These are phyloP conservation scores for Hemibagrus wyckioides DNA, from an alignment of 2,113 vertebrate species.

Conservation along the genomic window DNA sequence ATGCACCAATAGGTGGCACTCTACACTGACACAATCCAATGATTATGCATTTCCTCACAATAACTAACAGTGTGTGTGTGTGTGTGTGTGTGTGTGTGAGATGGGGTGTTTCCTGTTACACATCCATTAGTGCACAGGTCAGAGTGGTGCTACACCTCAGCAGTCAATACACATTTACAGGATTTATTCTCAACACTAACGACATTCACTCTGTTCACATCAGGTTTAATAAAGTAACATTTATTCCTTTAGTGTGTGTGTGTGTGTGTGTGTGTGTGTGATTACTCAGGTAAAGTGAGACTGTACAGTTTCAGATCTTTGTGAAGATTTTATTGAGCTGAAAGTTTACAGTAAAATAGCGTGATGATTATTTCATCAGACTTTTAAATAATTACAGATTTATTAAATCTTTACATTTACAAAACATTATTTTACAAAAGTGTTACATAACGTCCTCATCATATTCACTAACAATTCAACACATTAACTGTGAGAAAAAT, in stretches of 20 bases:
- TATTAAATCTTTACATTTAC: not conserved
- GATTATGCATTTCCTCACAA: not conserved
- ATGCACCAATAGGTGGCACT: slow-evolving; percentile 77
- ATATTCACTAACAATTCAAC: not conserved
- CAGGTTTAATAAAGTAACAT: slow-evolving; percentile 8
- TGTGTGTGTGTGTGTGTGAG: not conserved
- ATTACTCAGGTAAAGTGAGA: not conserved
- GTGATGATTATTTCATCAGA: no score
- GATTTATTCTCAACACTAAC: not conserved
- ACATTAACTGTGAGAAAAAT: not conserved
- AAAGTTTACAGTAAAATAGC: not conserved
- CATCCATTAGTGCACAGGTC: slow-evolving; percentile 8
- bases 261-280: slow-evolving; percentile 11
- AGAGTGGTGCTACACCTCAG: not conserved
- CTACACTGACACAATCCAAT: slow-evolving; percentile 62
- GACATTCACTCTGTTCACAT: not conserved
- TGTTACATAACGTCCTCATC: no score
- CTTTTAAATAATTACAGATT: not conserved
- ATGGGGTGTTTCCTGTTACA: not conserved
- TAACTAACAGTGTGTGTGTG: not conserved
- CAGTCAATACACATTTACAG: not conserved
- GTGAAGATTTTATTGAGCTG: not conserved
- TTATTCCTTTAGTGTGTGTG: not conserved
- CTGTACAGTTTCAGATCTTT: not conserved
- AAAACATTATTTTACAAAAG: not conserved